phyloP scores from a whole-genome alignment of 2,113 vertebrate genomes.

The Benitochromis conjunctus region DNA sequence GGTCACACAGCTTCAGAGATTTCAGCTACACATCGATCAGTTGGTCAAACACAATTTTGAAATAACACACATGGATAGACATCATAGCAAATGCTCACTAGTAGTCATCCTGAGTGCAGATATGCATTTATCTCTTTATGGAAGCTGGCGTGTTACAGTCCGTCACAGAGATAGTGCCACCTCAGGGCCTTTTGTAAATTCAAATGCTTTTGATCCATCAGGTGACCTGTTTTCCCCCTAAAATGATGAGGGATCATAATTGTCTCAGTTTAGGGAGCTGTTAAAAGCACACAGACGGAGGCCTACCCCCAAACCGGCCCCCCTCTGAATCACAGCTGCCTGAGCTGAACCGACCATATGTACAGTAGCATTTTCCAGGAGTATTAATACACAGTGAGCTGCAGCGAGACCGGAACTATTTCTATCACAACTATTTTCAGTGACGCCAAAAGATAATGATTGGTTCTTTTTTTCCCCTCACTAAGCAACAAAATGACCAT shows the following conservation, averaged over 20 bases:
- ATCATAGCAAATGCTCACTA: neutral
- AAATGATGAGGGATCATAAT: neutral
- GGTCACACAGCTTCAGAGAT: neutral
- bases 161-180: neutral
- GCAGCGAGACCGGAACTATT: slow-evolving; percentile 44
- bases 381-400: slow-evolving; percentile 65
- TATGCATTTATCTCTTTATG: neutral
- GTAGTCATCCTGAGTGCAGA: neutral
- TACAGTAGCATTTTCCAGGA: slow-evolving; percentile 55
- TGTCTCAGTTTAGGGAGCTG: slow-evolving; percentile 21
- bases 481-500: neutral
- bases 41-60: neutral
- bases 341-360: slow-evolving; percentile 61
- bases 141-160: neutral
- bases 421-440: slow-evolving; percentile 50
- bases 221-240: neutral
- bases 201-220: neutral
- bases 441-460: neutral
- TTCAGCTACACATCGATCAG: neutral
- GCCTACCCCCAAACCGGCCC: neutral
- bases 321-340: slow-evolving; percentile 62
- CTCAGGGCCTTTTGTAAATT: neutral
- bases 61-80: neutral
- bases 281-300: slow-evolving; percentile 54
- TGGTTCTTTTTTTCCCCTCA: accelerated